Percentiles rank a stretch among this genome's conserved stretches.
These are phyloP conservation scores for Pelosia muscerda DNA, from an alignment of 2,888 invertebrate genomes.

Conservation along the genomic window DNA sequence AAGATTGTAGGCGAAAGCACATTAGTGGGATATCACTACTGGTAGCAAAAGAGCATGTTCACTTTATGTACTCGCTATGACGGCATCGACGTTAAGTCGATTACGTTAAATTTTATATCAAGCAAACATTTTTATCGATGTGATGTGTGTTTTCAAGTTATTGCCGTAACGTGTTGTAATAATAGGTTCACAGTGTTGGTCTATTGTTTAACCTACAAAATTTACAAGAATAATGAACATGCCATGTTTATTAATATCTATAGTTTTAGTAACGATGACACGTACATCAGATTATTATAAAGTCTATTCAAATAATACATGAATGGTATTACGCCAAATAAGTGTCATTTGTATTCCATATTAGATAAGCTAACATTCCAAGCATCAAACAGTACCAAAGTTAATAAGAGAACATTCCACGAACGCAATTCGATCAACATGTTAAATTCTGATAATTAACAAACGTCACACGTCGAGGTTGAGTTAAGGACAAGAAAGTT, in stretches of 20 bases:
- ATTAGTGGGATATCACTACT: slow-evolving; percentile 84
- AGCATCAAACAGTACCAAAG: slow-evolving; percentile 32
- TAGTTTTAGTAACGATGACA: slow-evolving; percentile 17
- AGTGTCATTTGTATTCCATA: slow-evolving; percentile 21
- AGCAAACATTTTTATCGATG: slow-evolving; percentile 73
- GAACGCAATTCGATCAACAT: slow-evolving; percentile 51
- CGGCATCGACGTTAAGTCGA: slow-evolving; percentile 74
- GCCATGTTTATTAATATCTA: slow-evolving; percentile 9
- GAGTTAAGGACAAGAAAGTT: slow-evolving; percentile 79
- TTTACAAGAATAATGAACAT: slow-evolving; percentile 27
- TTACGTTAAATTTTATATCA: slow-evolving; percentile 80
- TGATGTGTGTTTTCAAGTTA: slow-evolving; percentile 57
- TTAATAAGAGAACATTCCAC: slow-evolving; percentile 45
- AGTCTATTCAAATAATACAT: slow-evolving; percentile 15
- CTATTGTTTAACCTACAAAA: slow-evolving; percentile 31
- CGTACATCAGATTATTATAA: slow-evolving; percentile 21
- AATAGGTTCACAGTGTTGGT: slow-evolving; percentile 46
- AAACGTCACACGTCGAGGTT: slow-evolving; percentile 68
- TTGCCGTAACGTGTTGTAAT: slow-evolving; percentile 45
- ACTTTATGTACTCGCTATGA: slow-evolving; percentile 73
- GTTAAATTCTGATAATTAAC: slow-evolving; percentile 74
- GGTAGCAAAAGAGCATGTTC: slow-evolving; percentile 79
- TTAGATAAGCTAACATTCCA: slow-evolving; percentile 36
- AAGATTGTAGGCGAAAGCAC: slow-evolving; percentile 84
- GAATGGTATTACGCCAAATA: slow-evolving; percentile 13